These are phyloP conservation scores for Heteractis magnifica DNA, from an alignment of 92 coral and sea anemone genomes.

Conservation along the genomic window DNA sequence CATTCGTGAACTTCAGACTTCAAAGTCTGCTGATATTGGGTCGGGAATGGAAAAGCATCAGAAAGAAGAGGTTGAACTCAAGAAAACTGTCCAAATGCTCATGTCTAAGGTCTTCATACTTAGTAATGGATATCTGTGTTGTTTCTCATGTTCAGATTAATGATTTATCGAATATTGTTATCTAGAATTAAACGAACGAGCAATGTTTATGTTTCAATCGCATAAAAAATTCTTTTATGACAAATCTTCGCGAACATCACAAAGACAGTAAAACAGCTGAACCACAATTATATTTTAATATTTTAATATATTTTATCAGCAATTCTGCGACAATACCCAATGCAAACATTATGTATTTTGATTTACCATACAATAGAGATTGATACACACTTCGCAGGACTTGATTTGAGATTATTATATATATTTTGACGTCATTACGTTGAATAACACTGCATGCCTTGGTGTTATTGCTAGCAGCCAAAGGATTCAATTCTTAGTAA, in stretches of 20 bases:
- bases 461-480: not conserved
- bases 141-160: not conserved
- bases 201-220: not conserved
- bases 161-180: not conserved
- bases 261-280: not conserved
- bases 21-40: slow-evolving; percentile 16
- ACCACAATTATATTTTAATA: not conserved
- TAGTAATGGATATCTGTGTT: not conserved
- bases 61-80: not conserved
- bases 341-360: not conserved
- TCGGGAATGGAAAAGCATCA: not conserved
- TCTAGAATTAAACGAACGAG: not conserved
- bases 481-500: not conserved
- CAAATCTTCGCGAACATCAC: not conserved
- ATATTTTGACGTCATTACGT: slow-evolving; percentile 3
- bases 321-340: not conserved
- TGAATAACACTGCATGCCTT: not conserved
- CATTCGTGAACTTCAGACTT: slow-evolving; percentile 17
- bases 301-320: not conserved
- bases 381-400: not conserved
- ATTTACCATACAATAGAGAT: not conserved
- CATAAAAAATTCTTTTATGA: not conserved
- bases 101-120: not conserved
- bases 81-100: slow-evolving; percentile 7
- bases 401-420: not conserved